Evolutionary conservation across 2,888 invertebrate genomes (phyloP).

Genomic region (Eristalinus aeneus): DNA sequence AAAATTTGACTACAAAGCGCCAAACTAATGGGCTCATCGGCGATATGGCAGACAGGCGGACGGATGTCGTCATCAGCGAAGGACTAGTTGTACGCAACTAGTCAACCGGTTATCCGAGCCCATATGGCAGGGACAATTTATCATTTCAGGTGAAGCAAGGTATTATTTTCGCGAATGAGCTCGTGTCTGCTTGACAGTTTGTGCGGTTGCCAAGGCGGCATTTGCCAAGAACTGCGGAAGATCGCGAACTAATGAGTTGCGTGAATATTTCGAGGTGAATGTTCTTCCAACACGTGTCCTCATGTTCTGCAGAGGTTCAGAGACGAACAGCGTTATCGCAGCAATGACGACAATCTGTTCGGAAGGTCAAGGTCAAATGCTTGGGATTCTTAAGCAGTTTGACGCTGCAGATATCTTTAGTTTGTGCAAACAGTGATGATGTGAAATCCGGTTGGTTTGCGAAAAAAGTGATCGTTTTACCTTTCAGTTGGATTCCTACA

Average conservation of each 20-base stretch:
- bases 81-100: not conserved
- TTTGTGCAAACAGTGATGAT: too few relatives aligned
- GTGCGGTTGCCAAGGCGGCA: not conserved
- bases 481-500: too few relatives aligned
- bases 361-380: not conserved
- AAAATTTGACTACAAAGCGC: not conserved
- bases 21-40: not conserved
- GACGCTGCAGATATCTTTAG: not conserved
- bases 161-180: not conserved
- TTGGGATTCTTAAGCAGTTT: not conserved
- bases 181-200: not conserved
- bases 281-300: not conserved
- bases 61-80: not conserved
- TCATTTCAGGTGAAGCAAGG: not conserved
- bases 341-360: not conserved
- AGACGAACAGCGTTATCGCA: not conserved
- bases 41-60: not conserved
- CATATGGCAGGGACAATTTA: not conserved
- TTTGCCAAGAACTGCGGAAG: not conserved
- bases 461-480: not conserved
- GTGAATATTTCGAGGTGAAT: not conserved
- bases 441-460: not conserved
- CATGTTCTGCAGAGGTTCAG: not conserved
- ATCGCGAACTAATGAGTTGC: not conserved
- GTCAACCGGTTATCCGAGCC: not conserved